Base-by-base conservation (phyloP, 2,113 vertebrate genomes). In the Serinus canaria region DNA sequence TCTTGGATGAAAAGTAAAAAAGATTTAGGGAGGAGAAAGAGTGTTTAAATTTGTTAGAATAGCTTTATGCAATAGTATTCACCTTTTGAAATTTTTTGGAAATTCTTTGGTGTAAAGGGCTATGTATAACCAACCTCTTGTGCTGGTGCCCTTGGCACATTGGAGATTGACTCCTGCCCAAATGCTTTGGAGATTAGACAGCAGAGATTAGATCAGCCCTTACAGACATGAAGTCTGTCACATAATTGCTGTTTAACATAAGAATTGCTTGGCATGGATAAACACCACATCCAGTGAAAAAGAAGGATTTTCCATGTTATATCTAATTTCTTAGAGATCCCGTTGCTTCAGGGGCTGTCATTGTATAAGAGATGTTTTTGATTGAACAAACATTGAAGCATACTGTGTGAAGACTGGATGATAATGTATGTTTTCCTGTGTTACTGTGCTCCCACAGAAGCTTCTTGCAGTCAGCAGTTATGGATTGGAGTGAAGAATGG, bases 401-500 rank as follows among this genome's bases (percentile, higher is more conserved):
- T 53, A 22, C 33, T 53, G 0, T 47, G 30, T 85, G 50, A 83
- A 70, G 60, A 52, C 15, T 22, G 6, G 64, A 52, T 62, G 37
- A 80, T 74, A 58, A 16, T 2, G 0, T 43, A 3, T 35, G 13
- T 84, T 92, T 92, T 59, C 4, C 3, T 55, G 13, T 44, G 11
- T 75, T 80, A 31, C 27, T 67, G 25, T 74, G 41, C 58, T 75
- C 39, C 49, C 47, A 64, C 28, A 70, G 76, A 43, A 81, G 27
- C 68, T 86, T 70, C 33, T 68, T 59, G 22, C 58, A 81, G 52
- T 77, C 47, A 60, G 46, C 46, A 76, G 25, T 87, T 87, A 63
- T 0, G 0, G 10, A 19, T 23, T 75, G 25, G 30, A n/a, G 12
- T 67, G 30, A 92, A 58, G 41, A 67, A 55, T 30, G 22, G 6